Percentiles rank a stretch among this genome's conserved stretches.
Conservation (phyloP, 2,888 invertebrate genomes). For the Scaptomyza caliginosa region DNA sequence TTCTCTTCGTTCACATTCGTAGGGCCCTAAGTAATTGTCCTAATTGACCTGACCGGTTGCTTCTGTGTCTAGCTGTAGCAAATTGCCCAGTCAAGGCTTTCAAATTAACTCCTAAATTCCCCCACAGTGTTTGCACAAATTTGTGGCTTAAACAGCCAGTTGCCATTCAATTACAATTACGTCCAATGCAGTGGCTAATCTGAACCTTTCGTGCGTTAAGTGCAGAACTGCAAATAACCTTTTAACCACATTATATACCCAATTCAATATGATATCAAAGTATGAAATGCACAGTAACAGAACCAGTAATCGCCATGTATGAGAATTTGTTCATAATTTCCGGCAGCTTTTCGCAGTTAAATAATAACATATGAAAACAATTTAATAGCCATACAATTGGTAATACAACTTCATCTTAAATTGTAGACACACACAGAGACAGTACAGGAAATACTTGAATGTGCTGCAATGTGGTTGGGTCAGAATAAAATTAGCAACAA, state of each 20-base stretch:
- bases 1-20: conserved; percentile 32
- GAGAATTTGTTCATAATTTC: neutral
- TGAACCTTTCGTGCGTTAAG: too few relatives aligned
- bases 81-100: conserved; percentile 23
- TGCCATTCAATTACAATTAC: neutral
- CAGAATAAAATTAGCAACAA: neutral
- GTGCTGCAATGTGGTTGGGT: neutral
- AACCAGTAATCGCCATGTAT: too few relatives aligned
- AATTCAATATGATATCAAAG: too few relatives aligned
- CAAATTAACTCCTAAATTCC: conserved; percentile 11
- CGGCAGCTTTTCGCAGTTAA: neutral
- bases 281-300: too few relatives aligned
- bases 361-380: neutral
- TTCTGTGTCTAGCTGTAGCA: conserved; percentile 5
- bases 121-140: conserved; percentile 6
- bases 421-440: too few relatives aligned
- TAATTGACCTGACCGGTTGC: conserved; percentile 31
- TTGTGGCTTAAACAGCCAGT: conserved; percentile 1
- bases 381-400: conserved; percentile 1
- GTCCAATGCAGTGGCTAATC: neutral
- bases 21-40: conserved; percentile 40
- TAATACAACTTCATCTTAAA: neutral
- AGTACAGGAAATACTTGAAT: neutral
- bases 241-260: too few relatives aligned
- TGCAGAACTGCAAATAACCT: too few relatives aligned